Conservation (phyloP, 2,888 invertebrate genomes). For the Graphium colonna region DNA sequence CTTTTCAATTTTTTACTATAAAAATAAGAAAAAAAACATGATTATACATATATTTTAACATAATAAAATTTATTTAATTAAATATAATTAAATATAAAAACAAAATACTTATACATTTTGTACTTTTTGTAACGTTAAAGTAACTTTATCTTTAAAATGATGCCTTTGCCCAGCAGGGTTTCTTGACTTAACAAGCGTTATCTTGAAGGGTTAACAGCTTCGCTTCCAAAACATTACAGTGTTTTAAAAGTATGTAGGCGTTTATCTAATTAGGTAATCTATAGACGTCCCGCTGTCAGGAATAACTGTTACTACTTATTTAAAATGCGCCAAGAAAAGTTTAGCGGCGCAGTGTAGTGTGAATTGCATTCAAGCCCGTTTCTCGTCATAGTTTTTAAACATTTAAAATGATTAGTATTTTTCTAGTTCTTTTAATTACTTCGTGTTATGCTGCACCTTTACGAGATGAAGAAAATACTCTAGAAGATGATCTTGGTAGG, state of each 20-base stretch:
- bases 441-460: constrained; percentile 26
- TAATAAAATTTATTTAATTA: too few species aligned
- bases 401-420: constrained; percentile 5
- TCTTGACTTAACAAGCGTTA: constrained; percentile 30
- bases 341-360: constrained; percentile 29
- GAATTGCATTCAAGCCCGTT: background rate
- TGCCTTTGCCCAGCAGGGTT: constrained; percentile 44
- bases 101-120: too few species aligned
- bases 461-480: constrained; percentile 2
- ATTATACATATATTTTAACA: too few species aligned
- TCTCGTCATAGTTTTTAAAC: background rate
- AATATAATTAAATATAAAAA: too few species aligned
- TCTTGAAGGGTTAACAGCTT: constrained; percentile 33
- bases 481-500: constrained; percentile 9
- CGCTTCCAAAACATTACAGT: constrained; percentile 41
- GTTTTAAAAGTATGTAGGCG: constrained; percentile 40
- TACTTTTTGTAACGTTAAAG: too few species aligned
- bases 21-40: too few species aligned
- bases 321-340: constrained; percentile 32
- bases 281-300: constrained; percentile 44
- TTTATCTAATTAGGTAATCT: constrained; percentile 65
- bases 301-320: constrained; percentile 20
- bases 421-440: constrained; percentile 24
- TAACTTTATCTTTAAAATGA: too few species aligned
- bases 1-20: too few species aligned